Conservation (phyloP, 2,113 vertebrate species). For the Rhynchopsitta pachyrhyncha region DNA sequence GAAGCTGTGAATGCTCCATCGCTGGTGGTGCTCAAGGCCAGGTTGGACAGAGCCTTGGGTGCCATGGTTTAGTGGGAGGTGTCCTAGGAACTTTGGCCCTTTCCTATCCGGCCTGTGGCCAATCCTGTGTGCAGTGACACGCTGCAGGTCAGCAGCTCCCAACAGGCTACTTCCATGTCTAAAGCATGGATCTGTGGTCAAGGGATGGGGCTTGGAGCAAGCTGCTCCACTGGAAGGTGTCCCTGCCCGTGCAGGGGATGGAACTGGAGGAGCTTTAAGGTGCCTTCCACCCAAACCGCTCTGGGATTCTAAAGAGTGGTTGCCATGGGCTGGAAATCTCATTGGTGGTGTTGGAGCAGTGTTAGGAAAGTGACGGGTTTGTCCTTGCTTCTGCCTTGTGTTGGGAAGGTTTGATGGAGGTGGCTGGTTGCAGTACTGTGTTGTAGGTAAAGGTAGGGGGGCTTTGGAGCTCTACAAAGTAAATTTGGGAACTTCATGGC, state of each 20-base stretch:
- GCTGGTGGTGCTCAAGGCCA: too few relatives aligned
- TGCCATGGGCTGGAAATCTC: rapidly evolving
- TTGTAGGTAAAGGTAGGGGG: not conserved
- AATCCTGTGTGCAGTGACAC: rapidly evolving
- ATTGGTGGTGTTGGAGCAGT: not conserved
- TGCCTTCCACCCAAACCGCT: not conserved
- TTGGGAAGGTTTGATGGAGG: not conserved
- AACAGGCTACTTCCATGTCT: rapidly evolving
- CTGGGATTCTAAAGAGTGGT: not conserved
- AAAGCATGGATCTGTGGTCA: rapidly evolving
- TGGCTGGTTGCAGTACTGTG: not conserved
- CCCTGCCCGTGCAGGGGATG: not conserved
- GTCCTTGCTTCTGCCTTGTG: rapidly evolving
- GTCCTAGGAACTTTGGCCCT: not conserved
- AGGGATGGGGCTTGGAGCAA: not conserved
- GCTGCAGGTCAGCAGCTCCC: too few relatives aligned
- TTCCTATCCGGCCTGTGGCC: not conserved
- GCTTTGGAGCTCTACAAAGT: not conserved
- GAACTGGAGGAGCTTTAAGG: not conserved
- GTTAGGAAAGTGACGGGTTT: rapidly evolving
- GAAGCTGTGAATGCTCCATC: too few relatives aligned
- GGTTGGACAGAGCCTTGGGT: too few relatives aligned
- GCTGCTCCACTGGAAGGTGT: not conserved
- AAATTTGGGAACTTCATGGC: rapidly evolving
- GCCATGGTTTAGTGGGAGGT: too few relatives aligned